phyloP scores from a whole-genome alignment of 1,140 invertebrate genomes.

The Drosophila repletoides region DNA sequence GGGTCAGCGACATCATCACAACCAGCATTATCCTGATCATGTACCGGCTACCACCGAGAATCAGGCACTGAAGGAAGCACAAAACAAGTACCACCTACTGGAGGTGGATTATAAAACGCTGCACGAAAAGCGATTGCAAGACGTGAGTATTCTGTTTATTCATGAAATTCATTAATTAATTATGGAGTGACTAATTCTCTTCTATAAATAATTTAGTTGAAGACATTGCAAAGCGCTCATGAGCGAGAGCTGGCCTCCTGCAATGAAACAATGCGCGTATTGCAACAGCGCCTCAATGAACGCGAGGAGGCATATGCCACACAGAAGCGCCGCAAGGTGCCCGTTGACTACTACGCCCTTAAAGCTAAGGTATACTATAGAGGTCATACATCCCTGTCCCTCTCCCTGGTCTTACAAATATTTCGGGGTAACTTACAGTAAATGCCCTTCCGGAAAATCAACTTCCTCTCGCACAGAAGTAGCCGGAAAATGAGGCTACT shows the following conservation, averaged over 20 bases:
- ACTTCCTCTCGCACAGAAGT: no score
- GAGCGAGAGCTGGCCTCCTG: slow-evolving; percentile 87
- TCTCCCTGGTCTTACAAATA: no score
- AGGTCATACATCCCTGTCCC: no score
- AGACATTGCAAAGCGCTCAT: slow-evolving; percentile 89
- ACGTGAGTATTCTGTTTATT: slow-evolving; percentile 84
- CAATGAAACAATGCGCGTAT: slow-evolving; percentile 76
- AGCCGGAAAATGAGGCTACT: no score
- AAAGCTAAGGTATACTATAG: slow-evolving; percentile 81
- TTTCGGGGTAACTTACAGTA: no score
- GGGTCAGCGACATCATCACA: slow-evolving; percentile 31
- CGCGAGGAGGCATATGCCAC: slow-evolving; percentile 74
- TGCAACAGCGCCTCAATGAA: slow-evolving; percentile 79
- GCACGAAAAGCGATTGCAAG: slow-evolving; percentile 89
- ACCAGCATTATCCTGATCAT: slow-evolving; percentile 82
- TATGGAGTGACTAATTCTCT: background rate
- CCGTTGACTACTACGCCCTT: slow-evolving; percentile 80
- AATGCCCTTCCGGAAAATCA: no score
- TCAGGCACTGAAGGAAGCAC: slow-evolving; percentile 85
- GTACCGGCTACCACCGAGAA: slow-evolving; percentile 84
- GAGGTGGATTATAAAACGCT: slow-evolving; percentile 87
- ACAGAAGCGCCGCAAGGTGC: slow-evolving; percentile 80
- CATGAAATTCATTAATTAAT: background rate
- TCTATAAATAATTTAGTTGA: slow-evolving; percentile 84
- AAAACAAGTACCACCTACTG: slow-evolving; percentile 85